Evolutionary conservation across 2,113 vertebrate genomes (phyloP).

Genomic region (Myotis davidii): DNA sequence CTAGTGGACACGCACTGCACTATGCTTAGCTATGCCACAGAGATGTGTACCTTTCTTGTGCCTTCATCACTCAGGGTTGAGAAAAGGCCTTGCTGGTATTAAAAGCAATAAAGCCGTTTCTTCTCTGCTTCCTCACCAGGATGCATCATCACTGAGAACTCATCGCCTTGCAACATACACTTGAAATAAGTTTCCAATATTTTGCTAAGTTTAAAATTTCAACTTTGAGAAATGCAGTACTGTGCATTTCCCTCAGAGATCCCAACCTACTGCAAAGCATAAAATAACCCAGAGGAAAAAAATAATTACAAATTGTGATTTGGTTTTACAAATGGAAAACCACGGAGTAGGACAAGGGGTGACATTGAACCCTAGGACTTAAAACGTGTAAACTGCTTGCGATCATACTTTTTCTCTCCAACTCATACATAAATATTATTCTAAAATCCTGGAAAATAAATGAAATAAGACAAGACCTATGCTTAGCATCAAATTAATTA

Average conservation of each 20-base stretch:
- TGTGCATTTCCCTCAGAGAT: conserved; percentile 3
- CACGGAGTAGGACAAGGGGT: neutral
- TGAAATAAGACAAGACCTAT: neutral
- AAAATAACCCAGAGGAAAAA: conserved; percentile 65
- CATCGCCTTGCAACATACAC: conserved; percentile 26
- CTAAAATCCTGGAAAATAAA: neutral
- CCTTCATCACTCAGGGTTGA: neutral
- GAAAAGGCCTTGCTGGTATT: neutral
- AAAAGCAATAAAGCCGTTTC: neutral
- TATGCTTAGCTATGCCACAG: conserved; percentile 79
- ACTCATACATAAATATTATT: neutral
- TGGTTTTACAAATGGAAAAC: conserved; percentile 12
- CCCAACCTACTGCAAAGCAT: conserved; percentile 44
- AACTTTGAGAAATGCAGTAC: conserved; percentile 54
- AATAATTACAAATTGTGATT: conserved; percentile 41
- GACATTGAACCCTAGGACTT: neutral
- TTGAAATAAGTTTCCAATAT: conserved; percentile 61
- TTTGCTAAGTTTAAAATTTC: conserved; percentile 57
- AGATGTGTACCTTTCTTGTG: neutral
- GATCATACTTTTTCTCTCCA: conserved; percentile 41
- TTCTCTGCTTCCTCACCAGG: neutral
- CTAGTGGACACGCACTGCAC: conserved; percentile 69
- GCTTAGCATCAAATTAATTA: neutral
- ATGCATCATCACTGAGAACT: neutral
- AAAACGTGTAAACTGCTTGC: neutral